phyloP scores from a whole-genome alignment of 2,797 vertebrate genomes.

The Scolopax bukidnonensis region DNA sequence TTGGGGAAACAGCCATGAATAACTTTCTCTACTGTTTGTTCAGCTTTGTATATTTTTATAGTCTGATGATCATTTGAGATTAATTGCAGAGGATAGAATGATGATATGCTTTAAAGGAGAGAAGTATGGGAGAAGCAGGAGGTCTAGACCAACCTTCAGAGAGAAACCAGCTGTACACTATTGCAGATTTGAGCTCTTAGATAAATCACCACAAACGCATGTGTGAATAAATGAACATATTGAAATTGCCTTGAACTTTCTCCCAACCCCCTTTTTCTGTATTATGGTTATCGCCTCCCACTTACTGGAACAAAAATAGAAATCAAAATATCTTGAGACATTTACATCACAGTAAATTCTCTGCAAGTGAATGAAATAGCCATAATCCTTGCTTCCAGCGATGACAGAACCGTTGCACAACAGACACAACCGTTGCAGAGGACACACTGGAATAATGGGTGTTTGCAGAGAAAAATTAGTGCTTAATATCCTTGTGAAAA shows the following conservation, averaged over 20 bases:
- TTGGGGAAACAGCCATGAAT: not conserved
- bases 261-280: not conserved
- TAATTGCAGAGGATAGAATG: slow-evolving; percentile 36
- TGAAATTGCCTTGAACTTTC: not conserved
- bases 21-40: slow-evolving; percentile 32
- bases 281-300: not conserved
- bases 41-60: slow-evolving; percentile 41
- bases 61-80: slow-evolving; percentile 42
- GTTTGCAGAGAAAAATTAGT: not conserved
- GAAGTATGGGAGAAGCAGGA: not conserved
- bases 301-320: not conserved
- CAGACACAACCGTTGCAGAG: not conserved
- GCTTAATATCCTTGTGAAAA: not conserved
- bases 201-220: not conserved
- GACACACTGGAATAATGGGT: not conserved
- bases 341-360: not conserved
- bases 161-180: not conserved
- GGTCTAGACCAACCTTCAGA: not conserved
- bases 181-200: not conserved
- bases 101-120: slow-evolving; percentile 16
- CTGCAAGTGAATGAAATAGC: not conserved
- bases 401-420: not conserved
- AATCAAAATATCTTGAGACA: not conserved
- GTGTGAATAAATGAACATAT: not conserved
- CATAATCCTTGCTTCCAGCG: not conserved